phyloP scores from a whole-genome alignment of 1,140 invertebrate genomes.

The Drosophila malerkotliana region DNA sequence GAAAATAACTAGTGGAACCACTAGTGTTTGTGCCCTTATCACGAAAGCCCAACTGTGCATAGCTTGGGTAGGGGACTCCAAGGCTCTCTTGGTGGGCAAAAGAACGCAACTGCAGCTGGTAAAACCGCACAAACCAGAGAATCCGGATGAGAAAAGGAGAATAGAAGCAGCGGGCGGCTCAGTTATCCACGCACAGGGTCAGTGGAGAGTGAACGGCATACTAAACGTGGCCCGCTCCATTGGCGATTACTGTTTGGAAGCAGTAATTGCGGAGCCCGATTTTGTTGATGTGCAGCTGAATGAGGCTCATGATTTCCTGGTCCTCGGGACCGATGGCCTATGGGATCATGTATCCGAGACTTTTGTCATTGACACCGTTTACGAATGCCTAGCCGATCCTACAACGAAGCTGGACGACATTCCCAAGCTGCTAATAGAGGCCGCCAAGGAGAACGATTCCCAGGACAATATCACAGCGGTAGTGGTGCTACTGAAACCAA shows the following conservation, averaged over 20 bases:
- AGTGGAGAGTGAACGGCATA: conserved; percentile 82
- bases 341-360: conserved; percentile 93
- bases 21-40: conserved; percentile 89
- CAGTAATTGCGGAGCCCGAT: conserved; percentile 94
- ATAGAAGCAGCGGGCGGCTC: conserved; percentile 69
- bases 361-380: conserved; percentile 85
- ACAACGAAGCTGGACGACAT: conserved; percentile 71
- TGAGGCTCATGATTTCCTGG: conserved; percentile 94
- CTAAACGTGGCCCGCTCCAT: conserved; percentile 81
- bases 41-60: conserved; percentile 89
- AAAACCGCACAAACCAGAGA: conserved; percentile 92
- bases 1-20: conserved; percentile 90
- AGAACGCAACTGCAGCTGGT: conserved; percentile 86
- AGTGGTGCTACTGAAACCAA: conserved; percentile 72
- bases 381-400: conserved; percentile 52
- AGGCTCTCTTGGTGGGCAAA: conserved; percentile 92
- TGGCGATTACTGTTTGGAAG: conserved; percentile 74
- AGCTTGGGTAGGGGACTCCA: conserved; percentile 97
- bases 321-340: conserved; percentile 96
- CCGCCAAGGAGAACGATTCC: conserved; percentile 73
- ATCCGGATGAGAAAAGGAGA: conserved; percentile 63
- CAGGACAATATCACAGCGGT: conserved; percentile 78
- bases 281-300: conserved; percentile 88
- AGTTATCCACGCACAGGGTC: conserved; percentile 72
- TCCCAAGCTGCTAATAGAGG: conserved; percentile 73